Evolutionary conservation across 2,113 vertebrate genomes (phyloP), one percentile per base, ranked within the genome.

Genomic region (Falco punctatus): DNA sequence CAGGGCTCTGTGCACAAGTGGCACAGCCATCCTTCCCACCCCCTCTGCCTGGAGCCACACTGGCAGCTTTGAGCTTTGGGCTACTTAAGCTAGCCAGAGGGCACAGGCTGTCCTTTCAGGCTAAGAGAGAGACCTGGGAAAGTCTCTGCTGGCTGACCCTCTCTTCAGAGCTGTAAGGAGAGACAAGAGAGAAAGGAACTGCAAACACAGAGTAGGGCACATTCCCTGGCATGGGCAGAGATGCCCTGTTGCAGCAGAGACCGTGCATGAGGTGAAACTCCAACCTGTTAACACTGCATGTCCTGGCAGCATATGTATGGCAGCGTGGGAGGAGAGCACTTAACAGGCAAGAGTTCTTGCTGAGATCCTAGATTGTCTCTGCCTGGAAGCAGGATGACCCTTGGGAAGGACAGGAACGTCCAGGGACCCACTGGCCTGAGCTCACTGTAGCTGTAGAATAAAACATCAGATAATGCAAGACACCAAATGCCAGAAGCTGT

Each of bases 201-300:
- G 14, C 27, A 20, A 35, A 38, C 23, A 42, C 0, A 1, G 69
- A 49, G 62, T 10, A 54, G 32, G 70, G 62, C 3, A 2, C 2
- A 4, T 13, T 42, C 57, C 42, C 42, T 67, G 79, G 35, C 28
- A 23, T 0, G 2, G 44, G 38, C 88, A 96, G 65, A 38, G 61
- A 7, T 2, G 28, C 15, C 33, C 26, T 15, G 11, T 22, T 13
- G 10, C 75, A 72, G 57, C 67, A 77, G 38, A 55, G 44, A 38
- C 69, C 23, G 10, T 0, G 33, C 26, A 26, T 1, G 1, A 49
- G 67, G 64, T 27, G 59, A 16, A 73, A 10, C 13, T 32, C 57
- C 44, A 48, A 23, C 49, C 55, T 13, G 49, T 16, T 7, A 49
- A 24, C 0, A 0, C 64, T 7, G 3, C 13, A 1, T 4, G 26